Evolutionary conservation across 2,797 vertebrate species (phyloP).

Genomic region (Argyrosomus regius): DNA sequence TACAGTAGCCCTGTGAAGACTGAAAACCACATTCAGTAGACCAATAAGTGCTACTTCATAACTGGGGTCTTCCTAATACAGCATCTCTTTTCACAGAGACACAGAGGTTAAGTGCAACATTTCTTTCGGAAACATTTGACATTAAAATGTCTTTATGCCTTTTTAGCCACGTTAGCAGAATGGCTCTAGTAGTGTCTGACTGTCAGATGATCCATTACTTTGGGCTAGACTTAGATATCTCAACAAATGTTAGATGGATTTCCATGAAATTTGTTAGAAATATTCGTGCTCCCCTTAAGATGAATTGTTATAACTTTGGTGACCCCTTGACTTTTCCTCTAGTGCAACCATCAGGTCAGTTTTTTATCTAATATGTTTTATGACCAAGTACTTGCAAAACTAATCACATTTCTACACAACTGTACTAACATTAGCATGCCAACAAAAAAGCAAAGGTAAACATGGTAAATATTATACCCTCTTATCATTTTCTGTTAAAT

Average conservation of each 20-base stretch:
- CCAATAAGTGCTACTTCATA: no score
- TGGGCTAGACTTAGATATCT: not conserved
- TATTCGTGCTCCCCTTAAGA: not conserved
- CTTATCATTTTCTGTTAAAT: no score
- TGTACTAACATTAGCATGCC: not conserved
- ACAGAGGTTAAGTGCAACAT: not conserved
- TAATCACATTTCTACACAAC: not conserved
- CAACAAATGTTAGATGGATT: not conserved
- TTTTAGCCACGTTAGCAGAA: not conserved
- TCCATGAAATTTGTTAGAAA: not conserved
- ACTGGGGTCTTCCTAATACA: not conserved
- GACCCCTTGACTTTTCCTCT: not conserved
- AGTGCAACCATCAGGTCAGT: not conserved
- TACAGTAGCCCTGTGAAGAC: not conserved
- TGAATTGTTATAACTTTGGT: not conserved
- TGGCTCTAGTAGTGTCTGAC: not conserved
- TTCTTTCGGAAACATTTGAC: not conserved
- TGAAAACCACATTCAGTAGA: not conserved
- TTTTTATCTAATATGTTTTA: not conserved
- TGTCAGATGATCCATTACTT: not conserved
- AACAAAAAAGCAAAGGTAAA: not conserved
- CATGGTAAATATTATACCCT: not conserved
- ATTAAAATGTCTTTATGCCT: not conserved
- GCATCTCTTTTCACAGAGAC: not conserved
- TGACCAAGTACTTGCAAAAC: not conserved